Percentiles rank a stretch among this genome's conserved stretches.
Evolutionary conservation across 64 coral and sea anemone genomes (phyloP).

Genomic region (Montipora capricornis): DNA sequence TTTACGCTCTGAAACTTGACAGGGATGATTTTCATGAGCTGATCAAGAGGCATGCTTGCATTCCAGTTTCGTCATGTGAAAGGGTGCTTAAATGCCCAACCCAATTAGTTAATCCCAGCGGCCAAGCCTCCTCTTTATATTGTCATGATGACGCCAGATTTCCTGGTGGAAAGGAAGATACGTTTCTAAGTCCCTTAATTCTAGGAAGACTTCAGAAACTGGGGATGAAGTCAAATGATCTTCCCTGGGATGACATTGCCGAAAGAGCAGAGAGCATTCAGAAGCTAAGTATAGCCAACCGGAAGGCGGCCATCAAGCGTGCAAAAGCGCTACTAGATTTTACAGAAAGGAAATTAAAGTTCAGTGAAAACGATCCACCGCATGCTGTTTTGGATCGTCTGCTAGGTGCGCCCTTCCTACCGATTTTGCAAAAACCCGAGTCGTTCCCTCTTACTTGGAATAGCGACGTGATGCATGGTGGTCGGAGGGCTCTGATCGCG

Average conservation of each 20-base stretch:
- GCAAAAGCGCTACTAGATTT: constrained; percentile 41
- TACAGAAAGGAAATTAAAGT: constrained; percentile 36
- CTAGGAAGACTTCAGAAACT: constrained; percentile 58
- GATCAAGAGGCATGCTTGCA: constrained; percentile 49
- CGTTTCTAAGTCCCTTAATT: constrained; percentile 7
- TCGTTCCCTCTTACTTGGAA: constrained; percentile 82
- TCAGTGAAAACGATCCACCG: neutral
- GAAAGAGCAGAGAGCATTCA: constrained; percentile 78
- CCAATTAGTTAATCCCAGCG: constrained; percentile 65
- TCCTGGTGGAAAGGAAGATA: constrained; percentile 43
- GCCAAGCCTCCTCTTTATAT: constrained; percentile 52
- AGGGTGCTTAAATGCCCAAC: constrained; percentile 44
- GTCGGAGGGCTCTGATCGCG: neutral
- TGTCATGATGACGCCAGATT: constrained; percentile 70
- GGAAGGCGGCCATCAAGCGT: constrained; percentile 16
- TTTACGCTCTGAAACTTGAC: constrained; percentile 48
- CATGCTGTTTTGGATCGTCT: neutral
- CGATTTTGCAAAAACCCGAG: constrained; percentile 73
- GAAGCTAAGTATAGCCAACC: neutral
- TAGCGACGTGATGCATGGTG: constrained; percentile 16
- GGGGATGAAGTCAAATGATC: constrained; percentile 74
- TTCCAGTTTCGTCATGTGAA: constrained; percentile 64
- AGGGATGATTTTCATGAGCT: constrained; percentile 33
- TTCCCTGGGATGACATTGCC: constrained; percentile 58
- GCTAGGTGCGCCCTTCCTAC: constrained; percentile 61